Evolutionary conservation across 2,888 invertebrate species (phyloP).

Genomic region (Stenurella melanura): DNA sequence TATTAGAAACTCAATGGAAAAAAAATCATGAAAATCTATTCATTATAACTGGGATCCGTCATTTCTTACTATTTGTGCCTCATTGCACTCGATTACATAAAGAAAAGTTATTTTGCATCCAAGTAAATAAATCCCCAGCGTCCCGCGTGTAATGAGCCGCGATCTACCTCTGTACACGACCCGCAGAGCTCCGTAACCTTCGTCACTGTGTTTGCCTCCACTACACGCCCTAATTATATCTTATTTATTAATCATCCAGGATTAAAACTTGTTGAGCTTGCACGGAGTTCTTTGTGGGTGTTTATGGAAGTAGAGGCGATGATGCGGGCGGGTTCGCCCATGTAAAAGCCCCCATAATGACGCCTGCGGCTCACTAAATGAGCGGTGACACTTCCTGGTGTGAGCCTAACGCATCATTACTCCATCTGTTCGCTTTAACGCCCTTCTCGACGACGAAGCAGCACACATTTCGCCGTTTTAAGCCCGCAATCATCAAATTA

Average conservation of each 20-base stretch:
- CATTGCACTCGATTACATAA: too few relatives aligned
- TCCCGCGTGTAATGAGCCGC: too few relatives aligned
- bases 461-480: constrained; percentile 3
- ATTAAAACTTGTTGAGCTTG: constrained; percentile 23
- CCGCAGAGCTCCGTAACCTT: neutral
- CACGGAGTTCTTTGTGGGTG: neutral
- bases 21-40: too few relatives aligned
- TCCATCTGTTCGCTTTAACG: constrained; percentile 24
- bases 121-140: too few relatives aligned
- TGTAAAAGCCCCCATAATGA: neutral
- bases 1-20: too few relatives aligned
- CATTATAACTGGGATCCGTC: too few relatives aligned
- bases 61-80: too few relatives aligned
- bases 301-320: neutral
- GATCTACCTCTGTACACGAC: too few relatives aligned
- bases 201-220: neutral
- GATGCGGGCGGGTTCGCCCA: neutral
- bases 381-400: constrained; percentile 11
- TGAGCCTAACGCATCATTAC: constrained; percentile 24
- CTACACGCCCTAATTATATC: constrained; percentile 12
- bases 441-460: constrained; percentile 16
- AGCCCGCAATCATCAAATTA: constrained; percentile 25
- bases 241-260: constrained; percentile 21
- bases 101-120: too few relatives aligned
- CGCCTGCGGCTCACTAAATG: neutral